Percentiles rank a stretch among this genome's conserved stretches.
Conservation (phyloP, 2,888 invertebrate genomes). For the Allygus modestus region DNA sequence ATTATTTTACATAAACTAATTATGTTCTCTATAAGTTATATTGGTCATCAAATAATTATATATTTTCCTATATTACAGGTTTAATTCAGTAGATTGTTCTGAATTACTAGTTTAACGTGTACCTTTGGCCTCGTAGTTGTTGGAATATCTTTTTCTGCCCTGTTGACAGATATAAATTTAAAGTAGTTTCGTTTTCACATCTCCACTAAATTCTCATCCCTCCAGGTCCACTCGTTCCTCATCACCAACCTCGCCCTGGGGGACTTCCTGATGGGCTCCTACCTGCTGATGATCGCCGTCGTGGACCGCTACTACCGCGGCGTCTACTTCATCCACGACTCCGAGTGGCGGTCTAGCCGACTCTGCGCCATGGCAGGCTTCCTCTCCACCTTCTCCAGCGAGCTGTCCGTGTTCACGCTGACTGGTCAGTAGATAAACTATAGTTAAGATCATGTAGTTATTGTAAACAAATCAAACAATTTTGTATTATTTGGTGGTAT, state of each 20-base stretch:
- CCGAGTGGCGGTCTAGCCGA: constrained; percentile 72
- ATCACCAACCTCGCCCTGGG: constrained; percentile 74
- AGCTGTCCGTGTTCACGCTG: constrained; percentile 73
- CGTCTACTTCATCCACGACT: constrained; percentile 74
- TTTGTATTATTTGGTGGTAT: too few relatives aligned
- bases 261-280: constrained; percentile 74
- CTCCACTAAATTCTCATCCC: too few relatives aligned
- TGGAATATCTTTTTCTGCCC: too few relatives aligned
- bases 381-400: constrained; percentile 73
- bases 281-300: constrained; percentile 73
- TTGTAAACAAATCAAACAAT: not conserved
- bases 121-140: too few relatives aligned
- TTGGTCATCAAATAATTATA: too few relatives aligned
- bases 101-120: too few relatives aligned
- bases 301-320: constrained; percentile 74
- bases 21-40: too few relatives aligned
- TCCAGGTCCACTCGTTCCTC: constrained; percentile 75
- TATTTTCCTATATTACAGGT: too few relatives aligned
- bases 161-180: too few relatives aligned
- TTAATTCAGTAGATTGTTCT: too few relatives aligned
- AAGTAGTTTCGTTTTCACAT: too few relatives aligned
- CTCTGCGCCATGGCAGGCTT: constrained; percentile 74
- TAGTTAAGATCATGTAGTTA: constrained; percentile 21
- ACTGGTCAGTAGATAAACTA: constrained; percentile 70
- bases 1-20: too few relatives aligned